These are phyloP conservation scores for Vulpes vulpes DNA, from an alignment of 2,113 vertebrate species.

Conservation along the genomic window DNA sequence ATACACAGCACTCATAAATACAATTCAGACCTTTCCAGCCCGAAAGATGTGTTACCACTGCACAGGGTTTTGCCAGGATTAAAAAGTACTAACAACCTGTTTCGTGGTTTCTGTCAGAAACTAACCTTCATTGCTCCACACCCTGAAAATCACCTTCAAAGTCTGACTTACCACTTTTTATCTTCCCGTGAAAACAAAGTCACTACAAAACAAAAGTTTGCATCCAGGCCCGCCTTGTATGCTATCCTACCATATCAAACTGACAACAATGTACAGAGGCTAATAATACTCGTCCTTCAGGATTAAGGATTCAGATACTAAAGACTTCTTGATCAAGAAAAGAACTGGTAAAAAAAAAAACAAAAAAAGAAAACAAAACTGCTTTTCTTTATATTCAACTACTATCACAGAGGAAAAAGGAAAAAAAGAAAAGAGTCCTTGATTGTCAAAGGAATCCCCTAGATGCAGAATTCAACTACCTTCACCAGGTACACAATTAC, in stretches of 20 bases:
- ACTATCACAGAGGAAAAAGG: not conserved
- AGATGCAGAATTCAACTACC: not conserved
- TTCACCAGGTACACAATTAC: not conserved
- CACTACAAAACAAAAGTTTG: not conserved
- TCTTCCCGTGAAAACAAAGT: not conserved
- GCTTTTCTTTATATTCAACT: not conserved
- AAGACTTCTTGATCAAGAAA: constrained; percentile 39
- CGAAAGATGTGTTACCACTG: not conserved
- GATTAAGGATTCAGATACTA: not conserved
- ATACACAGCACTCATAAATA: not conserved
- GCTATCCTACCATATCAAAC: not conserved
- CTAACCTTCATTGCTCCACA: not conserved
- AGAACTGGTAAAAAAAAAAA: not conserved
- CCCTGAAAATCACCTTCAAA: constrained; percentile 47
- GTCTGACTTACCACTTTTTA: not conserved
- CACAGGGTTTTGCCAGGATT: not conserved
- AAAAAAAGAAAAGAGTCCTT: not conserved
- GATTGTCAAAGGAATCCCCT: not conserved
- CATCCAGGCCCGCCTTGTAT: not conserved
- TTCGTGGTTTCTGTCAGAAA: not conserved
- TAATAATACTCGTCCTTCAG: not conserved
- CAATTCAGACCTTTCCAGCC: not conserved
- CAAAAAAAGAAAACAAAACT: not conserved
- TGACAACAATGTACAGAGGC: not conserved
- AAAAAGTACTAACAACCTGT: not conserved